Evolutionary conservation across 2,888 invertebrate species (phyloP), one percentile per base, ranked within the genome.

Genomic region (Drosophila tripunctata): DNA sequence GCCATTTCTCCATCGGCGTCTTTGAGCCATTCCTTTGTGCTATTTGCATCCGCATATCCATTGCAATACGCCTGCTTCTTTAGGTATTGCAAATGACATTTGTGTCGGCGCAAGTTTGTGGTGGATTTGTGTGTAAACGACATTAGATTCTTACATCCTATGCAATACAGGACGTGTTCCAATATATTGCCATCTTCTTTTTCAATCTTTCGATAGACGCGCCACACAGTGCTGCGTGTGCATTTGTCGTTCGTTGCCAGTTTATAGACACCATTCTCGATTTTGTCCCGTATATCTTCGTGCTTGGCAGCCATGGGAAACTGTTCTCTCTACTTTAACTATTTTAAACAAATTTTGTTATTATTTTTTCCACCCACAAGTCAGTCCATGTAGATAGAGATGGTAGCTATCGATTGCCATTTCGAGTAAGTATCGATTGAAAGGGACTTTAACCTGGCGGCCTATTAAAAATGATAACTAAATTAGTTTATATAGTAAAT

Each of bases 161-260:
- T 68, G 19, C 86, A 80, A 54, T 57, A 78, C 6, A 80, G 41
- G 10, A 85, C 76, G 17, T 75, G 44, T 3, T 78, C 79, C 45
- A 80, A 45, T n/a, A 73, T 35, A 43, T 57, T 75, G n/a, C 80
- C 79, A 21, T 85, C 86, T 15, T 82, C 83, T n/a, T 64, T 71
- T 47, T 79, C 57, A 45, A 80, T 82, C 47, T 72, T 82, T 8
- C 61, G 66, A 22, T 73, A 85, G 19, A 82, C 73, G 17, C 65
- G 79, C 83, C 80, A 80, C 6, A 80, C 80, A 0, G 86, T 78
- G 47, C 86, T 80, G 6, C 86, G 72, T 2, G 79, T 79, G 31
- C 69, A 75, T 47, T 81, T 79, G 22, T 58, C 55, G 43, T 85
- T 85, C 5, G 66, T 61, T 4, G 66, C 62, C 1, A 82, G 61